A percentile compares a stretch with the other conserved stretches of the same genome.
phyloP scores from a whole-genome alignment of 2,888 invertebrate species.

The Hyppa rectilinea region DNA sequence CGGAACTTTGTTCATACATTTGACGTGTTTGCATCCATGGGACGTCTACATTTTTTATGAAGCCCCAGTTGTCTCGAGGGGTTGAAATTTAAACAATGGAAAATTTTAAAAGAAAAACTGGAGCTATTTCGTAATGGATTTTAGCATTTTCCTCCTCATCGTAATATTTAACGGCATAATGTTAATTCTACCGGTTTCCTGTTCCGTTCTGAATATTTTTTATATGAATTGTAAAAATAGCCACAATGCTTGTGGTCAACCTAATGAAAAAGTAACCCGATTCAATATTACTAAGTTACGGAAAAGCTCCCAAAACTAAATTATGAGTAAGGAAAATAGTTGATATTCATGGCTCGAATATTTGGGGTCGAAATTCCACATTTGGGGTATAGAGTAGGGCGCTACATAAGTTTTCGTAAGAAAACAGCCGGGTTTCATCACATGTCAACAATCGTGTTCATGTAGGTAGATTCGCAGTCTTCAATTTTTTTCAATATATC shows the following conservation, averaged over 20 bases:
- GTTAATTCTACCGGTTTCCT: slow-evolving; percentile 6
- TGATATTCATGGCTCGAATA: slow-evolving; percentile 63
- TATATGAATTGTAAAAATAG: slow-evolving; percentile 4
- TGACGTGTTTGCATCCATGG: slow-evolving; percentile 53
- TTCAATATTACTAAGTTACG: slow-evolving; percentile 18
- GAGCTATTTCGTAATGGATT: slow-evolving; percentile 33
- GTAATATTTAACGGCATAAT: slow-evolving; percentile 35
- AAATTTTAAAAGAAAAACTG: slow-evolving; percentile 12
- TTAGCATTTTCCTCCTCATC: slow-evolving; percentile 19
- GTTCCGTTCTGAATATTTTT: slow-evolving; percentile 12
- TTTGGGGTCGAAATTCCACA: slow-evolving; percentile 29
- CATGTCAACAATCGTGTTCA: too few species aligned
- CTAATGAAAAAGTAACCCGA: slow-evolving; percentile 20
- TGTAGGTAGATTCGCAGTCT: too few species aligned
- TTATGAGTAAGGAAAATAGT: slow-evolving; percentile 73
- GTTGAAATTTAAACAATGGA: slow-evolving; percentile 11
- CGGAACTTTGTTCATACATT: slow-evolving; percentile 72
- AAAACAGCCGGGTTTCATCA: too few species aligned
- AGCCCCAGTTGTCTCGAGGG: slow-evolving; percentile 3
- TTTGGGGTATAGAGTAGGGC: slow-evolving; percentile 26
- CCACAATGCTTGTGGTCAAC: slow-evolving; percentile 5
- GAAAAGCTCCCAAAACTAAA: slow-evolving; percentile 69
- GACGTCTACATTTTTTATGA: slow-evolving; percentile 52
- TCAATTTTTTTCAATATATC: too few species aligned
- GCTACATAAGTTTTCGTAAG: too few species aligned